Evolutionary conservation across 2,113 vertebrate species (phyloP).

Genomic region (Arothron firmamentum): DNA sequence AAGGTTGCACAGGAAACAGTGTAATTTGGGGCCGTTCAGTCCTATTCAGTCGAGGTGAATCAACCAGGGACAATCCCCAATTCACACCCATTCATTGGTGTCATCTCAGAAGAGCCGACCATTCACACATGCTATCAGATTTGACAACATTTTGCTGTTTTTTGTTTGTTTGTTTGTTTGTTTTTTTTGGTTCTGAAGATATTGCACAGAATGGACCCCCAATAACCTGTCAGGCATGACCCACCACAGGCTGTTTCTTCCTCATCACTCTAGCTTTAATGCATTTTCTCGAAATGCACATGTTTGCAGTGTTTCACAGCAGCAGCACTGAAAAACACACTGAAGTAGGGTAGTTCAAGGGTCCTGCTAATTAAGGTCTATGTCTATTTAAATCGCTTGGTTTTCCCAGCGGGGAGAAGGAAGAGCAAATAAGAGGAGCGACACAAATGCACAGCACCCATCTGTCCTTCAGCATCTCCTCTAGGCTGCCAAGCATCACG

Average conservation of each 20-base stretch:
- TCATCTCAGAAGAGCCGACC: too few relatives aligned
- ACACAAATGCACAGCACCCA: conserved; percentile 63
- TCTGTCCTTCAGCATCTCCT: conserved; percentile 70
- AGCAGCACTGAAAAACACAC: conserved; percentile 48
- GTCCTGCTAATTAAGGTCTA: conserved; percentile 76
- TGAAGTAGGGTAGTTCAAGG: conserved; percentile 66
- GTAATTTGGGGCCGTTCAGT: too few relatives aligned
- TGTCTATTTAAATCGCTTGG: conserved; percentile 71
- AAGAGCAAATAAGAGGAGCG: conserved; percentile 58
- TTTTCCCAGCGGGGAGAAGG: conserved; percentile 55
- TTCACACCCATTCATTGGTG: too few relatives aligned
- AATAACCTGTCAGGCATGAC: conserved; percentile 4
- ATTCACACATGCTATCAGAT: too few relatives aligned
- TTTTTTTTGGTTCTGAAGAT: neutral
- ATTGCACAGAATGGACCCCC: neutral
- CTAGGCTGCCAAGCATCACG: conserved; percentile 27
- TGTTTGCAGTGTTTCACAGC: conserved; percentile 47
- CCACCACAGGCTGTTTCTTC: conserved; percentile 38
- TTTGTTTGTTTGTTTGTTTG: too few relatives aligned
- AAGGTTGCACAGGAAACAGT: too few relatives aligned
- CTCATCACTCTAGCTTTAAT: conserved; percentile 55
- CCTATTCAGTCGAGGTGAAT: too few relatives aligned
- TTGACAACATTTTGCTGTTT: too few relatives aligned
- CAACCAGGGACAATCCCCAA: too few relatives aligned
- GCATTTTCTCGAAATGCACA: conserved; percentile 42